Base-by-base conservation (phyloP, 2,113 vertebrate genomes). In the Globicephala melas region DNA sequence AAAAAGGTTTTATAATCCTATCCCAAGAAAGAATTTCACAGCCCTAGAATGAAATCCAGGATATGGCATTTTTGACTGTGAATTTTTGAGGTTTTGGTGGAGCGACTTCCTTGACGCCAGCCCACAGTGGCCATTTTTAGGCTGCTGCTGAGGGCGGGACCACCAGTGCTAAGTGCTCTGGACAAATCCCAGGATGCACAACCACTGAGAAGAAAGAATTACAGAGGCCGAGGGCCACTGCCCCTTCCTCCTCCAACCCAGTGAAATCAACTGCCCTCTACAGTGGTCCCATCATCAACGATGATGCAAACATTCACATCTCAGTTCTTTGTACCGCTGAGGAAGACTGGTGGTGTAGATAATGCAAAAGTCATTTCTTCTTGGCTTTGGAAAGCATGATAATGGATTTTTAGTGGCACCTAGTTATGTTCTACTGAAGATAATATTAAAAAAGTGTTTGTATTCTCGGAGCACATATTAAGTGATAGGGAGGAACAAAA, bases 351-450 rank as follows among this genome's bases (percentile, higher is more conserved):
- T 17, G 85, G 36, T 18, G 65, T 74, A 74, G 92, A 76, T 76
- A 53, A 92, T 26, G 50, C 84, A 53, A 73, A 93, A 55, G 82
- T 83, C 82, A 55, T 70, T 96, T 95, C 94, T 96, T 88, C 63
- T 26, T 58, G 86, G 97, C 77, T 70, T 70, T 74, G 21, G 68
- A 92, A 95, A 91, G 80, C 82, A 79, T 5, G 73, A 65, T 81
- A 82, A 83, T 93, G 82, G 97, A 87, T 84, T 97, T 96, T 96
- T 91, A 95, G 93, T 86, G 89, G 84, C 70, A 89, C 90, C 84
- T 94, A 89, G 95, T 90, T 92, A 96, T 95, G 89, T 81, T 84
- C 92, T 63, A 71, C 63, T 18, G 70, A 94, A 97, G 92, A 87
- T 83, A 94, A 89, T 94, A 94, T 93, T 97, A 26, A 85, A 93